These are phyloP conservation scores for Pseudomyrmex gracilis DNA, from an alignment of 1,140 invertebrate species.

Conservation along the genomic window DNA sequence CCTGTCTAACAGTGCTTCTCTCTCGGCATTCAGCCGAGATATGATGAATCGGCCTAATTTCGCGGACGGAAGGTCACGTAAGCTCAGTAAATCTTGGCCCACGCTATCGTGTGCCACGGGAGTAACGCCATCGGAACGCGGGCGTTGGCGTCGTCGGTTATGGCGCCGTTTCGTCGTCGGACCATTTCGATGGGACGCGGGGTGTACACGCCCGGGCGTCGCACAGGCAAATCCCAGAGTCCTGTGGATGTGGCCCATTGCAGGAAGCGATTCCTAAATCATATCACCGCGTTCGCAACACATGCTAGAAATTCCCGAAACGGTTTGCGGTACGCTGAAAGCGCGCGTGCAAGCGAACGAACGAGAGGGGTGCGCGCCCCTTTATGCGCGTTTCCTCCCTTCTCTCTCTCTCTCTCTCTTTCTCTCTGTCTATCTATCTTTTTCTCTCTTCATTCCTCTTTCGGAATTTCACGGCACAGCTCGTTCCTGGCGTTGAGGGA, in stretches of 20 bases:
- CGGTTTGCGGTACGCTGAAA: conserved; percentile 68
- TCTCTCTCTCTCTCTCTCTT: not conserved
- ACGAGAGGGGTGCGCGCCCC: not conserved
- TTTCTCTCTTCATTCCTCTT: conserved; percentile 31
- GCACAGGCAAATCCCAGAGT: conserved; percentile 63
- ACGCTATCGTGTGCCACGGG: conserved; percentile 43
- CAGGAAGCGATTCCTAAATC: conserved; percentile 80
- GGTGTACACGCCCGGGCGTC: conserved; percentile 71
- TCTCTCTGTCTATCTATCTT: no score
- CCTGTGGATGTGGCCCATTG: conserved; percentile 49
- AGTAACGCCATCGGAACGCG: conserved; percentile 53
- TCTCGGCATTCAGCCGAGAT: conserved; percentile 63
- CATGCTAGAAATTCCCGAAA: conserved; percentile 77
- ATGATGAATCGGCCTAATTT: conserved; percentile 83
- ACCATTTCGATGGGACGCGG: conserved; percentile 45
- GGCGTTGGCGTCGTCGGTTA: not conserved
- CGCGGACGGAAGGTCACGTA: conserved; percentile 80
- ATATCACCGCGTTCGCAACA: conserved; percentile 79
- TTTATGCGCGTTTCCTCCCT: not conserved
- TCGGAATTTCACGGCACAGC: conserved; percentile 55
- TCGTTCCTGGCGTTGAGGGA: conserved; percentile 57
- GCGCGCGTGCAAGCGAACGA: conserved; percentile 29
- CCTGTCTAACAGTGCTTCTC: not conserved
- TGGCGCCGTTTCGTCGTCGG: conserved; percentile 52
- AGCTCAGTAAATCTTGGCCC: conserved; percentile 78